Evolutionary conservation across 2,888 invertebrate species (phyloP).

Genomic region (Tanypteryx hageni): DNA sequence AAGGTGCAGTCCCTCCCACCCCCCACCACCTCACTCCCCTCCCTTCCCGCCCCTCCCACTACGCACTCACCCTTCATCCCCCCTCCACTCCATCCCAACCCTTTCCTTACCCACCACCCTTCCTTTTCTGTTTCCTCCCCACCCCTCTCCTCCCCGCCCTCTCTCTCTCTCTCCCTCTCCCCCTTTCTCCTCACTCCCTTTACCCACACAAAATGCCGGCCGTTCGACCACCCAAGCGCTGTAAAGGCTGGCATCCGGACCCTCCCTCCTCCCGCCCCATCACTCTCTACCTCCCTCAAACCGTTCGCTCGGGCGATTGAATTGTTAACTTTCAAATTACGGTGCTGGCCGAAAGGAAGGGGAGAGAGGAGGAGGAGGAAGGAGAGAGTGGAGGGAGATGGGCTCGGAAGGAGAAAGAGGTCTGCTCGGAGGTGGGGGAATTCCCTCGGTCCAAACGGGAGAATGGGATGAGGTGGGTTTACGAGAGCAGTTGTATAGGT

Average conservation of each 20-base stretch:
- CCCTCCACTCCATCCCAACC: not conserved
- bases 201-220: conserved; percentile 55
- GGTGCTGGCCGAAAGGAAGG: conserved; percentile 17
- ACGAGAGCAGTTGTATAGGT: not conserved
- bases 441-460: not conserved
- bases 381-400: not conserved
- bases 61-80: not conserved
- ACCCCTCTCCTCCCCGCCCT: not conserved
- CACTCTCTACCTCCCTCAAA: conserved; percentile 6
- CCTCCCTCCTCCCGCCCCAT: not conserved
- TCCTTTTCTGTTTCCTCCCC: not conserved
- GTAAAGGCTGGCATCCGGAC: conserved; percentile 25
- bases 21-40: not conserved
- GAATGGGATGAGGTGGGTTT: not conserved
- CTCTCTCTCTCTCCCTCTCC: not conserved
- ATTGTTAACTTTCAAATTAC: conserved; percentile 64
- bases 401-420: not conserved
- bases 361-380: not conserved
- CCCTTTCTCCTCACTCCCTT: not conserved
- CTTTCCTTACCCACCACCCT: not conserved
- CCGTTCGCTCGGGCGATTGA: conserved; percentile 46
- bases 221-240: conserved; percentile 41
- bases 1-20: not conserved
- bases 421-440: not conserved
- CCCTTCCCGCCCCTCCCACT: too few species aligned